Conservation (phyloP, 2,888 invertebrate species). For the Meliscaeva auricollis region DNA sequence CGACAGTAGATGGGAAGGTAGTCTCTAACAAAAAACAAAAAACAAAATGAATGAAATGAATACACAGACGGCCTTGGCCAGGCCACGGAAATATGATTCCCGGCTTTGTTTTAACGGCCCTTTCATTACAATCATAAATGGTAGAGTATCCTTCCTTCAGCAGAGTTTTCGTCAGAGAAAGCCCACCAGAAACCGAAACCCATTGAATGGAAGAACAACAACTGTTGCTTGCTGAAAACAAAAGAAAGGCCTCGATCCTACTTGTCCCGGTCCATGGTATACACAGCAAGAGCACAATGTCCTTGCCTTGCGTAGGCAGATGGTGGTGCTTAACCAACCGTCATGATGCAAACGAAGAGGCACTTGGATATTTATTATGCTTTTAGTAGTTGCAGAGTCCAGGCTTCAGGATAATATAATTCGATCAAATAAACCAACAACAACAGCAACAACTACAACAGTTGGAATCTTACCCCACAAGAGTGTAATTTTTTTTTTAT, state of each 20-base stretch:
- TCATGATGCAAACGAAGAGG: constrained; percentile 59
- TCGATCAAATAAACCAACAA: constrained; percentile 67
- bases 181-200: constrained; percentile 9
- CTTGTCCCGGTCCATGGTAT: neutral
- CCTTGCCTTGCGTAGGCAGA: constrained; percentile 44
- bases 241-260: constrained; percentile 8
- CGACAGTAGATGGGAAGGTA: neutral
- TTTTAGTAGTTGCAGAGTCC: constrained; percentile 53
- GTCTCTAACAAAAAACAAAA: neutral
- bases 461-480: constrained; percentile 39
- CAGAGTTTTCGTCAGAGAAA: neutral
- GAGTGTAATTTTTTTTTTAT: constrained; percentile 47
- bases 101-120: constrained; percentile 53
- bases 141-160: constrained; percentile 22
- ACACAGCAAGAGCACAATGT: neutral
- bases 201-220: constrained; percentile 51
- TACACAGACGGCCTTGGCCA: constrained; percentile 18
- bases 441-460: neutral
- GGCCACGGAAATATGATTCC: constrained; percentile 63
- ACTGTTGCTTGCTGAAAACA: constrained; percentile 60
- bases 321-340: constrained; percentile 54
- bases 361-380: constrained; percentile 68
- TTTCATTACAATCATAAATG: constrained; percentile 63
- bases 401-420: constrained; percentile 44
- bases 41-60: constrained; percentile 2